Percentiles rank a stretch among this genome's conserved stretches.
phyloP scores from a whole-genome alignment of 1,140 invertebrate species.

The Teleogryllus occipitalis region DNA sequence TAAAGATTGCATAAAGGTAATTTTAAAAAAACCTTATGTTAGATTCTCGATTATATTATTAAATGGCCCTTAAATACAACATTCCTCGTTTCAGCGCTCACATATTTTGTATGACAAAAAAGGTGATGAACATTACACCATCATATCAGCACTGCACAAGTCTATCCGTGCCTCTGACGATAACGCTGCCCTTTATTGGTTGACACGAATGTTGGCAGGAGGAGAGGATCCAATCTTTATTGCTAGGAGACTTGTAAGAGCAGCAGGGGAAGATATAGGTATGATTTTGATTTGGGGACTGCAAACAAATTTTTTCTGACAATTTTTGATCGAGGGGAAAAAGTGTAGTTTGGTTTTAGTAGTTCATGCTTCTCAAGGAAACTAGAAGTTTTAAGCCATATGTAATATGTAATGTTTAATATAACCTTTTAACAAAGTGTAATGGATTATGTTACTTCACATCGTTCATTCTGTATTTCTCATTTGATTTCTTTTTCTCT shows the following conservation, averaged over 20 bases:
- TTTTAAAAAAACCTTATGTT: not conserved
- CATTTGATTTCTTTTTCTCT: not conserved
- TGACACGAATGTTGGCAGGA: constrained; percentile 67
- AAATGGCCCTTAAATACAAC: not conserved
- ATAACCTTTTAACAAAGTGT: too few relatives aligned
- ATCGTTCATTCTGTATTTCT: too few relatives aligned
- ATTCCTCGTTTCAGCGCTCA: constrained; percentile 44
- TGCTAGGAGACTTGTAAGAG: constrained; percentile 62
- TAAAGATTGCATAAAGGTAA: constrained; percentile 53
- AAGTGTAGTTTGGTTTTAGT: too few relatives aligned
- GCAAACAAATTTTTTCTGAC: too few relatives aligned
- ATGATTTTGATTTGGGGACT: not conserved
- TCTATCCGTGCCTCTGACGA: constrained; percentile 74
- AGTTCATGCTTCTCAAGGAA: too few relatives aligned
- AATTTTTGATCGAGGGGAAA: too few relatives aligned
- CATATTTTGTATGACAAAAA: constrained; percentile 68
- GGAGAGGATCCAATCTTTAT: constrained; percentile 80
- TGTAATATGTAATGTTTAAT: too few relatives aligned
- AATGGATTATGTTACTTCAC: too few relatives aligned
- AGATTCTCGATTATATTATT: too few relatives aligned
- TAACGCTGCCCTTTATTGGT: constrained; percentile 77
- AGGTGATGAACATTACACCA: constrained; percentile 79
- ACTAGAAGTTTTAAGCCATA: too few relatives aligned
- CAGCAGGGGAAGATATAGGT: constrained; percentile 68
- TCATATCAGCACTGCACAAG: constrained; percentile 75